A percentile compares a stretch with the other conserved stretches of the same genome.
Conservation (phyloP, 2,797 vertebrate genomes). For the Pipistrellus pipistrellus region DNA sequence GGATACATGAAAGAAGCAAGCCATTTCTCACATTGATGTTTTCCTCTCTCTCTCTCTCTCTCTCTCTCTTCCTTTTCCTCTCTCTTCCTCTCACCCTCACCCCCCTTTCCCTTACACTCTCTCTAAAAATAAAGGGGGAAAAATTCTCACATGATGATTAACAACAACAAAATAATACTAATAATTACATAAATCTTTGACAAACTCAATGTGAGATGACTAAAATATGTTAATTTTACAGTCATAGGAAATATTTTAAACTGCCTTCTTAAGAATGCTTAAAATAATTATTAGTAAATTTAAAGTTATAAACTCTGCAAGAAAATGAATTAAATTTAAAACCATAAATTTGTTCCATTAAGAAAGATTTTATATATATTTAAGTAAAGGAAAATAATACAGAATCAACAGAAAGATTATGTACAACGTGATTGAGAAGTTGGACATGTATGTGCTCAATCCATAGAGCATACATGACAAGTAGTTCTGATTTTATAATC, state of each 20-base stretch:
- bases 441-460: neutral
- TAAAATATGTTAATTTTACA: constrained; percentile 46
- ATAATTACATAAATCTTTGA: constrained; percentile 43
- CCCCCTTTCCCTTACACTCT: too few relatives aligned
- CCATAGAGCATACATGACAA: neutral
- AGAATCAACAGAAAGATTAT: neutral
- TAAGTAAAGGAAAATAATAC: constrained; percentile 5
- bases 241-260: constrained; percentile 38
- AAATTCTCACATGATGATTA: too few relatives aligned
- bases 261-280: constrained; percentile 14
- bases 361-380: neutral
- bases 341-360: neutral
- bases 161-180: neutral
- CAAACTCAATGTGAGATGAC: constrained; percentile 11
- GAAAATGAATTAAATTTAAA: constrained; percentile 40
- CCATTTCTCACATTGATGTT: too few relatives aligned
- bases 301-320: neutral
- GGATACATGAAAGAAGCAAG: too few relatives aligned
- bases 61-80: too few relatives aligned
- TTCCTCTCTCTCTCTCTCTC: too few relatives aligned
- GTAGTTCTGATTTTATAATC: neutral
- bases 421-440: neutral
- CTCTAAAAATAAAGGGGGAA: too few relatives aligned
- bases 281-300: constrained; percentile 42
- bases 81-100: too few relatives aligned